These are phyloP conservation scores for Eupristina koningsbergeri DNA, from an alignment of 1,140 invertebrate genomes.

Conservation along the genomic window DNA sequence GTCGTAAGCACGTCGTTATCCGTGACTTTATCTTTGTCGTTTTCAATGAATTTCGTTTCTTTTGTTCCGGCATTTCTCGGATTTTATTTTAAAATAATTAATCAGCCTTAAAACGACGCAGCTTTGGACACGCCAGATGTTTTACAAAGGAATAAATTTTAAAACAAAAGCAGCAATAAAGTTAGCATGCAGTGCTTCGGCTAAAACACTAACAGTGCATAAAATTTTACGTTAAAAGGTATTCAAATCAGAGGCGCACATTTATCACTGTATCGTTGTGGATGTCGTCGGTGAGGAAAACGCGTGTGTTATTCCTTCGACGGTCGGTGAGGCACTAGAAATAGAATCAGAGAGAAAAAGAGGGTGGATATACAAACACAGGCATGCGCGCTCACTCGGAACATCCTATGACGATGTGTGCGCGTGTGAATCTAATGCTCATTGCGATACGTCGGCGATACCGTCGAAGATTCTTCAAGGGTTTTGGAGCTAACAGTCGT, in stretches of 20 bases:
- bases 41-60: not conserved
- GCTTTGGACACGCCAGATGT: not conserved
- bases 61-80: constrained; percentile 23
- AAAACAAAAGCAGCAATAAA: not conserved
- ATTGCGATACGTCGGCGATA: constrained; percentile 22
- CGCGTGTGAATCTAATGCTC: not conserved
- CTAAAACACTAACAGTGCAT: not conserved
- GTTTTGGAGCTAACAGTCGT: not conserved
- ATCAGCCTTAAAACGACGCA: not conserved
- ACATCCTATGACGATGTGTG: not conserved
- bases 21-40: not conserved
- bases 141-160: not conserved
- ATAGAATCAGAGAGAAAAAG: not conserved
- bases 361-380: not conserved
- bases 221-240: not conserved
- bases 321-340: constrained; percentile 49
- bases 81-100: not conserved
- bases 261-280: constrained; percentile 18
- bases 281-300: constrained; percentile 7
- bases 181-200: too few relatives aligned
- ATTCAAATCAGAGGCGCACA: not conserved
- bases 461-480: not conserved
- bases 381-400: constrained; percentile 2
- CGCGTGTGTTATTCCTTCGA: constrained; percentile 36
- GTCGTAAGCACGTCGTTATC: constrained; percentile 15